Conservation (phyloP, 2,888 invertebrate species). For the Myopa testacea region DNA sequence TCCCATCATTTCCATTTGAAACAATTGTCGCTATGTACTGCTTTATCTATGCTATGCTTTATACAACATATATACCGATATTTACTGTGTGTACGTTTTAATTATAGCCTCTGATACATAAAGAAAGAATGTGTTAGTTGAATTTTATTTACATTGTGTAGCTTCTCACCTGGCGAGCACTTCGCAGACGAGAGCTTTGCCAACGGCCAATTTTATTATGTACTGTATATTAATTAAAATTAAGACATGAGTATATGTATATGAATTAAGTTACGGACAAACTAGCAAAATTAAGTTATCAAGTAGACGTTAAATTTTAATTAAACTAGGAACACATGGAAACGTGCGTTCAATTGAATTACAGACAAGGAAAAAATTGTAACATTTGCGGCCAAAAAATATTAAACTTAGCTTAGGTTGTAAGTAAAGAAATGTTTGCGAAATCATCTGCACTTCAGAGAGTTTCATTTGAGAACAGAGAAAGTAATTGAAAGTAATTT, state of each 20-base stretch:
- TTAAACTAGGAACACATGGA: neutral
- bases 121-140: conserved; percentile 33
- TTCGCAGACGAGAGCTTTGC: conserved; percentile 33
- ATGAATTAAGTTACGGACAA: neutral
- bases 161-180: conserved; percentile 20
- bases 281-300: conserved; percentile 24
- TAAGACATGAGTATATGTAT: neutral
- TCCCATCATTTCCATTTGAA: conserved; percentile 53
- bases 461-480: too few relatives aligned
- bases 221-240: neutral
- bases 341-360: conserved; percentile 1
- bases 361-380: neutral
- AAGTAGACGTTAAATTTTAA: neutral
- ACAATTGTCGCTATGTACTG: conserved; percentile 49
- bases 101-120: neutral
- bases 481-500: too few relatives aligned
- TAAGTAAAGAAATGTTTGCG: too few relatives aligned
- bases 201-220: conserved; percentile 22
- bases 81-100: conserved; percentile 8
- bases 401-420: neutral
- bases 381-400: conserved; percentile 26
- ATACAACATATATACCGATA: conserved; percentile 16
- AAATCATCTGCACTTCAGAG: too few relatives aligned
- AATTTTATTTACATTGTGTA: conserved; percentile 29
- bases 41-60: conserved; percentile 27